A percentile compares a stretch with the other conserved stretches of the same genome.
Conservation (phyloP, 2,797 vertebrate species). For the Clarias fuscus region DNA sequence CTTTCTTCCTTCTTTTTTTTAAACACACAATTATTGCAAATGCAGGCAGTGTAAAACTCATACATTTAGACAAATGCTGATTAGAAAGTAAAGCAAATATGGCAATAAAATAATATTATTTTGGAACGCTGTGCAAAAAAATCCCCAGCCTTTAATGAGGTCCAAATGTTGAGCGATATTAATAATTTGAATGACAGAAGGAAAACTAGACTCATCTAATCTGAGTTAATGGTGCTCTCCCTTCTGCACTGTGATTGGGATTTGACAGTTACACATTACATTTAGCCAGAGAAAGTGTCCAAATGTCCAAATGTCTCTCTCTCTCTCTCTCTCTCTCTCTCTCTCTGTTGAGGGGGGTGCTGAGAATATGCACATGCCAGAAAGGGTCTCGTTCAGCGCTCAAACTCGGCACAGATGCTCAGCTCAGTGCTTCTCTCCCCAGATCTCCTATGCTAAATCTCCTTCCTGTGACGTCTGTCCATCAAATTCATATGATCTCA, state of each 20-base stretch:
- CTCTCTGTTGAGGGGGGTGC: background rate
- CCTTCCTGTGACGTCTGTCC: conserved; percentile 45
- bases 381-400: conserved; percentile 37
- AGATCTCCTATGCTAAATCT: conserved; percentile 45
- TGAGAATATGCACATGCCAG: conserved; percentile 23
- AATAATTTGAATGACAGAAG: conserved; percentile 23
- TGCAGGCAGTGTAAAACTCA: background rate
- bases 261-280: conserved; percentile 37
- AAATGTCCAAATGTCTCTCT: conserved; percentile 36
- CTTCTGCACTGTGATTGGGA: conserved; percentile 27
- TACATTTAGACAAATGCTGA: background rate
- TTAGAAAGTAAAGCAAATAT: background rate
- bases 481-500: conserved; percentile 29
- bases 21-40: background rate
- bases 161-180: conserved; percentile 24
- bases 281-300: conserved; percentile 31
- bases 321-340: conserved; percentile 25
- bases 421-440: conserved; percentile 44
- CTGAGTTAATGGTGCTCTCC: conserved; percentile 16
- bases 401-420: conserved; percentile 50
- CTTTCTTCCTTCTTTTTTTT: too few relatives aligned
- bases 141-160: background rate
- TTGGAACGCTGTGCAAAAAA: background rate
- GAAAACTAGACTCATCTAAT: conserved; percentile 23
- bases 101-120: background rate